Percentiles rank a stretch among this genome's conserved stretches.
phyloP scores from a whole-genome alignment of 2,113 vertebrate genomes.

The Dromas ardeola region DNA sequence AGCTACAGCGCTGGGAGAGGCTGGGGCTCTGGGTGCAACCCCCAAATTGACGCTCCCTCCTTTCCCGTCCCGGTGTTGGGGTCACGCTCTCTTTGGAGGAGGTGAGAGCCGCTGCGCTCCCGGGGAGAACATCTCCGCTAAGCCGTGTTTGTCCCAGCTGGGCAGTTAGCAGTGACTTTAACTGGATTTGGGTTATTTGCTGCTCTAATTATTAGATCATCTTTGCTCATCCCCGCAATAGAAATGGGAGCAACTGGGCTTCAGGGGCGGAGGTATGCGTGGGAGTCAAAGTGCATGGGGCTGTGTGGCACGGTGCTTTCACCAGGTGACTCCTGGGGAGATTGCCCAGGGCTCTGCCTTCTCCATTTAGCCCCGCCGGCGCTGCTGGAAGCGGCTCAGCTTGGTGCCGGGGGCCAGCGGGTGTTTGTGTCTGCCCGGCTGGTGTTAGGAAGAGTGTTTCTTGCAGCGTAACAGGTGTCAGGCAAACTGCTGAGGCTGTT shows the following conservation, averaged over 20 bases:
- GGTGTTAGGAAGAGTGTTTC: conserved; percentile 32
- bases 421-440: conserved; percentile 32
- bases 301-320: not conserved
- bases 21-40: not conserved
- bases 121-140: not conserved
- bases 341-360: not conserved
- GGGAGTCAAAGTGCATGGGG: fast-evolving
- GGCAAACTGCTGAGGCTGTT: conserved; percentile 26
- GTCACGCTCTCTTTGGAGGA: not conserved
- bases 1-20: not conserved
- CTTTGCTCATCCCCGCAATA: not conserved
- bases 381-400: not conserved
- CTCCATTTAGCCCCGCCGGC: fast-evolving
- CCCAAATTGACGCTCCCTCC: fast-evolving
- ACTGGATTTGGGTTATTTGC: conserved; percentile 72
- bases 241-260: not conserved
- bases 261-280: not conserved
- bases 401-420: not conserved
- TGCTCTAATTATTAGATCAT: conserved; percentile 71
- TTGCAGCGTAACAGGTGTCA: conserved; percentile 67
- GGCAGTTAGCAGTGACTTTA: conserved; percentile 64
- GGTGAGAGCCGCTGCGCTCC: not conserved
- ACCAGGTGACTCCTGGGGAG: not conserved
- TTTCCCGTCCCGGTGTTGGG: fast-evolving
- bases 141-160: conserved; percentile 28